Percentiles rank a stretch among this genome's conserved stretches.
phyloP scores from a whole-genome alignment of 2,888 invertebrate genomes.

The Andrena bucephala region DNA sequence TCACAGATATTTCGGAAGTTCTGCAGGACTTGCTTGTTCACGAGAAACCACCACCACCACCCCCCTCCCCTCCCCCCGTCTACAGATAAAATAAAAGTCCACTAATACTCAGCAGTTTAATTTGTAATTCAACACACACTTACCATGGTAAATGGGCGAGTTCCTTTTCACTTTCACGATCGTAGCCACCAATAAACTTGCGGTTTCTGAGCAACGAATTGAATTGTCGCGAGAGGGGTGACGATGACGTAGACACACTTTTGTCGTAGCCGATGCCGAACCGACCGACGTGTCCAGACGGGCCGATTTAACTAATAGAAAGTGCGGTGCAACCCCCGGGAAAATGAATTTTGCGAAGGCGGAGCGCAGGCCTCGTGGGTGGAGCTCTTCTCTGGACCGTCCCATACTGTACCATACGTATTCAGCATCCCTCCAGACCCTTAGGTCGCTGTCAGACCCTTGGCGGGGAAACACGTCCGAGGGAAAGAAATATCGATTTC shows the following conservation, averaged over 20 bases:
- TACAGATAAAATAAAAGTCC: not conserved
- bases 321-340: conserved; percentile 65
- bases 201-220: not conserved
- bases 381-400: conserved; percentile 76
- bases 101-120: not conserved
- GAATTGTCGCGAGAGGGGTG: not conserved
- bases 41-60: not conserved
- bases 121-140: not conserved
- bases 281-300: conserved; percentile 56
- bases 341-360: conserved; percentile 78
- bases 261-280: conserved; percentile 28
- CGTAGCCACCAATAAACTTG: not conserved
- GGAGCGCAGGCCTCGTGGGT: conserved; percentile 80
- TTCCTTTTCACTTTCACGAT: conserved; percentile 17
- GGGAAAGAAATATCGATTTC: conserved; percentile 29
- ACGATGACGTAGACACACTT: conserved; percentile 7
- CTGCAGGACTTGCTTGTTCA: not conserved
- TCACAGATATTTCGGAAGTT: not conserved
- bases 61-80: too few relatives aligned
- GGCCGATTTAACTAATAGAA: conserved; percentile 72
- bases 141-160: conserved; percentile 33
- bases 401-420: conserved; percentile 67
- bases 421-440: conserved; percentile 69
- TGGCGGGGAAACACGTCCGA: not conserved
- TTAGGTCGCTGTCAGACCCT: conserved; percentile 49